Base-by-base conservation (phyloP, 2,888 invertebrate species). In the Lottia gigantea region DNA sequence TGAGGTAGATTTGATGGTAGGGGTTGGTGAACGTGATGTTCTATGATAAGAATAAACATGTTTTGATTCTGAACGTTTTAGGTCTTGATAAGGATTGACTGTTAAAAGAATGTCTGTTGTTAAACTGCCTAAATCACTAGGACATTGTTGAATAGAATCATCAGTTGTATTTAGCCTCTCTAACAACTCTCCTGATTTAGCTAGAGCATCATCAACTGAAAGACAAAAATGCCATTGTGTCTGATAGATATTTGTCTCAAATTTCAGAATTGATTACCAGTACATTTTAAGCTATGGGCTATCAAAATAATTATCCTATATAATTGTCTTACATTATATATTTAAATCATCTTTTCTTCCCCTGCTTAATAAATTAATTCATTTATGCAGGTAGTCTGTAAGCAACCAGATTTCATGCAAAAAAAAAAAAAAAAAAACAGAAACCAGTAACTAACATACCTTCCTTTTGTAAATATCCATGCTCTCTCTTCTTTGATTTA, bases 11-110 rank as follows among this genome's bases (percentile, higher is more conserved):
- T 55, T 55, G 55, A 12, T 55, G 19, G 55, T 23, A 55, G 19
- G 55, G 8, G 55, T 12, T n/a, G 78, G 70, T 23, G 77, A 65
- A 31, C 68, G 67, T 40, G 78, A 72, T 0, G 80, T 78, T 23
- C 71, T 73, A 66, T 76, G 78, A 68, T 81, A 81, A 15, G 78
- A 79, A 62, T 76, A 81, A n/a, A 81, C 74, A 73, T 81, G 81
- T 40, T 74, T 73, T 67, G 76, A 76, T 66, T 66, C 72, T 15
- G 73, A 62, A 14, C 61, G 31, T n/a, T 64, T 63, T 62, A 73
- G 70, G 23, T 67, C 64, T 49, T 75, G 70, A 1, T 63, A 72
- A 16, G 82, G 81, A 65, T 81, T 76, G 65, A 81, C 75, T 19
- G 78, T 74, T 40, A 82, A 73, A 19, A 82, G 71, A 11, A 78